These are phyloP conservation scores for Petrosia ficiformis DNA, from an alignment of 37 sponge, comb jelly and placozoan genomes.

Conservation along the genomic window DNA sequence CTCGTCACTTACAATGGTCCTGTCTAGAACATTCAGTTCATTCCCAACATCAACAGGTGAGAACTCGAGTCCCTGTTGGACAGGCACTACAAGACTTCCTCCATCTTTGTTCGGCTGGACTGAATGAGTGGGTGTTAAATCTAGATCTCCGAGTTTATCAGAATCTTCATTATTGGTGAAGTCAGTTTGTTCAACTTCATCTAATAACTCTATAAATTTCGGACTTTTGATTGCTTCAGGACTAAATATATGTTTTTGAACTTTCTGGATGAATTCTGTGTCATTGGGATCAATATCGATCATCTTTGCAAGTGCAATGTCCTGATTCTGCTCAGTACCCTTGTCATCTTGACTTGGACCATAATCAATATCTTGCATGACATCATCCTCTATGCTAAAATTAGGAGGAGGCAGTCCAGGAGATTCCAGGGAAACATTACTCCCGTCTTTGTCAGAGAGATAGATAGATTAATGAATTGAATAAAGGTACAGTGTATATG, in stretches of 20 bases:
- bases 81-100: neutral
- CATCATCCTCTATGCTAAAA: neutral
- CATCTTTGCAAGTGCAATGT: too few species aligned
- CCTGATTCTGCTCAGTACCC: too few species aligned
- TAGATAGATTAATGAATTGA: neutral
- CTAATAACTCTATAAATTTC: neutral
- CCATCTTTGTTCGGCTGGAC: neutral
- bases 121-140: neutral
- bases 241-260: neutral
- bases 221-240: neutral
- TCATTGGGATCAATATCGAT: neutral
- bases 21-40: neutral
- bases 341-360: neutral
- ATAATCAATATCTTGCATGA: neutral
- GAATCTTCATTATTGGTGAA: neutral
- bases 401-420: neutral
- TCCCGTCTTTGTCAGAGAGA: neutral
- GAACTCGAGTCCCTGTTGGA: neutral
- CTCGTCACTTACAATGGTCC: neutral
- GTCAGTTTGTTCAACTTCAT: neutral
- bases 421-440: neutral
- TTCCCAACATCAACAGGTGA: neutral
- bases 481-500: too few species aligned
- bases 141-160: neutral
- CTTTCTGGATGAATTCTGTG: neutral